Evolutionary conservation across 2,797 vertebrate genomes (phyloP).

Genomic region (Staurois parvus): DNA sequence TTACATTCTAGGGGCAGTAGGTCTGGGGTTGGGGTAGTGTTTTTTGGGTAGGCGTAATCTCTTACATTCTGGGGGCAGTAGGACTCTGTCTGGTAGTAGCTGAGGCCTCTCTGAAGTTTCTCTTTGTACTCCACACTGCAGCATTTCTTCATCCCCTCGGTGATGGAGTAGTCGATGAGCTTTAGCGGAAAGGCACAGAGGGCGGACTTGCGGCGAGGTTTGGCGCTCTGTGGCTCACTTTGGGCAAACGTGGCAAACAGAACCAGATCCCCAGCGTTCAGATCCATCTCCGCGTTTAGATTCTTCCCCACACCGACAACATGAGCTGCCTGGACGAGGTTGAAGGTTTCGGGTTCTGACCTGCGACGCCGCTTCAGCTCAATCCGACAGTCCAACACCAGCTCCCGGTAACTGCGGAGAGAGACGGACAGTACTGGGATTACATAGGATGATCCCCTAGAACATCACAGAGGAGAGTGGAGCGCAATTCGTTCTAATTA

Average conservation of each 20-base stretch:
- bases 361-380: conserved; percentile 83
- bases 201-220: conserved; percentile 77
- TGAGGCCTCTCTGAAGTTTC: conserved; percentile 82
- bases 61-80: conserved; percentile 92
- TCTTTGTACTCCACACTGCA: conserved; percentile 73
- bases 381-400: conserved; percentile 88
- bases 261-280: conserved; percentile 78
- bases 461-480: neutral
- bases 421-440: neutral
- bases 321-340: conserved; percentile 88
- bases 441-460: too few species aligned
- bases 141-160: conserved; percentile 84
- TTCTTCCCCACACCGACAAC: conserved; percentile 78
- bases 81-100: conserved; percentile 85
- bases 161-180: conserved; percentile 82
- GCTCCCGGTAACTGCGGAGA: conserved; percentile 84
- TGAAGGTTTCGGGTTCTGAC: conserved; percentile 77
- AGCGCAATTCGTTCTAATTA: neutral
- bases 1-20: too few species aligned
- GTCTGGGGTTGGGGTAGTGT: too few species aligned
- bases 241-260: conserved; percentile 88
- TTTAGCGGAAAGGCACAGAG: conserved; percentile 90
- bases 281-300: conserved; percentile 83
- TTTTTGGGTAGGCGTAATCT: neutral
- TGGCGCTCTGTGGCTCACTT: conserved; percentile 68